Conservation (phyloP, 2,888 invertebrate genomes). For the Alloplasta piceator region DNA sequence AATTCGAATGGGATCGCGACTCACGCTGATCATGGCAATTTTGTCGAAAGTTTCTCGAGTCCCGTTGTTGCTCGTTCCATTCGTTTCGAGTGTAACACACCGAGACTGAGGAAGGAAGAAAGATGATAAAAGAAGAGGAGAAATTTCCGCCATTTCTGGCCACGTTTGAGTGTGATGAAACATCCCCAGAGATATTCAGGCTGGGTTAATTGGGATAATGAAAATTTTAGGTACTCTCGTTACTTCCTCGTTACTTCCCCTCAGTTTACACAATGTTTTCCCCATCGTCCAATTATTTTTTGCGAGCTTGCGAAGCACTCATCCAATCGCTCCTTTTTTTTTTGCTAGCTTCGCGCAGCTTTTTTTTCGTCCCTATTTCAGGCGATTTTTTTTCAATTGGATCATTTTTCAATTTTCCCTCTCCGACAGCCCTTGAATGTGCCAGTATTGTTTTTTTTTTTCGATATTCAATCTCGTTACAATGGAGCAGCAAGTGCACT, state of each 20-base stretch:
- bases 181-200: not conserved
- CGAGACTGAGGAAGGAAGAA: slow-evolving; percentile 10
- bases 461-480: slow-evolving; percentile 30
- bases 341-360: not conserved
- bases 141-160: slow-evolving; percentile 18
- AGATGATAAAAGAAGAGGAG: slow-evolving; percentile 20
- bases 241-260: not conserved
- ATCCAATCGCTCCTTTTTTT: not conserved
- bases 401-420: not conserved
- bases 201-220: slow-evolving; percentile 55
- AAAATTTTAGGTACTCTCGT: slow-evolving; percentile 36
- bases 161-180: slow-evolving; percentile 18
- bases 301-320: slow-evolving; percentile 20
- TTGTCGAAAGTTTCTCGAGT: slow-evolving; percentile 36
- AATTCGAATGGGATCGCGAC: slow-evolving; percentile 37
- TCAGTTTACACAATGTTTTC: slow-evolving; percentile 4
- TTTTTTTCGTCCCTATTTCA: slow-evolving; percentile 24
- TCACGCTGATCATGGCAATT: slow-evolving; percentile 61
- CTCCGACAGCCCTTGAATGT: not conserved
- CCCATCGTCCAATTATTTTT: slow-evolving; percentile 51
- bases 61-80: slow-evolving; percentile 33
- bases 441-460: not conserved
- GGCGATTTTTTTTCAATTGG: slow-evolving; percentile 5
- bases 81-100: slow-evolving; percentile 14
- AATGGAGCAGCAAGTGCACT: slow-evolving; percentile 8